Base-by-base conservation (phyloP, 2,797 vertebrate genomes). In the Dicrostonyx torquatus region DNA sequence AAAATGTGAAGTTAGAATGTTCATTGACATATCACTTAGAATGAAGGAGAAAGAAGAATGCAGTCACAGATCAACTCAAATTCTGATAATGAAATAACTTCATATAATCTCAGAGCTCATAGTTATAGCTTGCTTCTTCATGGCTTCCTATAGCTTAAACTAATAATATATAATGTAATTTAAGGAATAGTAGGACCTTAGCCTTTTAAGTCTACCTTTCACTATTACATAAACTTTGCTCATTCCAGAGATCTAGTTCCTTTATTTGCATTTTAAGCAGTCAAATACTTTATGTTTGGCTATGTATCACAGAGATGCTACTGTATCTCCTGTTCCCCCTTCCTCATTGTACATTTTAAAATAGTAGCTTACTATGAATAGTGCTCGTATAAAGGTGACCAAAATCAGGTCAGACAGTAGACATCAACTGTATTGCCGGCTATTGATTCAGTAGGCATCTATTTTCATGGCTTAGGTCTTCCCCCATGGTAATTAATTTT, bases 331-430 rank as follows among this genome's bases (percentile, higher is more conserved):
- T 60, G 5, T 3, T 79, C 12, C 4, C 22, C 2, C 0, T 89
- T 90, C 87, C 40, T 94, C 68, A n/a, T 40, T 79, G 29, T 10
- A 26, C 15, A n/a, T 53, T 82, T 91, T 58, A 91, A 95, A 95
- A 89, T 64, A 73, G 13, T 37, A 24, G 6, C 9, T 85, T 90
- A 40, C 77, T 82, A 87, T 77, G 55, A 37, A 91, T 48, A 66
- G 4, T 87, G 18, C 87, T 72, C 78, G 20, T 34, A 45, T 70
- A 20, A 64, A 91, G 48, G 20, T 72, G 18, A 84, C 40, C 73
- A 55, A 83, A 50, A 1, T 15, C 37, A 40, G 34, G 13, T 84
- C 43, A 91, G 11, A 79, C 78, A 68, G 53, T 77, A 78, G 77
- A 18, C 8, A 75, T 45, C n/a, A 73, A 2, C n/a, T 89, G 12